These are phyloP conservation scores for Masticophis lateralis DNA, from an alignment of 2,797 vertebrate genomes.

Conservation along the genomic window DNA sequence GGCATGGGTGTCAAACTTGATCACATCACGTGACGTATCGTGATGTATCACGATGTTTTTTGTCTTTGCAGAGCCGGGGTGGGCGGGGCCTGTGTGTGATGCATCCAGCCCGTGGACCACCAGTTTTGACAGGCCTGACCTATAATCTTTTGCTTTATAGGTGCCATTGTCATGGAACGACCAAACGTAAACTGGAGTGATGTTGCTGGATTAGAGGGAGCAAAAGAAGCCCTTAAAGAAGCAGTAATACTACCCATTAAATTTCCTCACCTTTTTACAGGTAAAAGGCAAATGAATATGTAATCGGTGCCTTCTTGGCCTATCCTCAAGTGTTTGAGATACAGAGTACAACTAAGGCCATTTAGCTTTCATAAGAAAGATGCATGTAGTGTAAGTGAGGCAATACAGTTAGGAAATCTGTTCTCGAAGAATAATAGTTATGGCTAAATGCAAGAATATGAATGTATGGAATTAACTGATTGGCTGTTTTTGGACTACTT, in stretches of 20 bases:
- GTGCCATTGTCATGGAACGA: slow-evolving; percentile 96
- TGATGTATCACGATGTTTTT: too few relatives aligned
- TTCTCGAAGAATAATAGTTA: not conserved
- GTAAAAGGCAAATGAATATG: slow-evolving; percentile 64
- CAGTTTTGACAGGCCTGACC: not conserved
- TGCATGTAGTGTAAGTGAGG: not conserved
- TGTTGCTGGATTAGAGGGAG: slow-evolving; percentile 94
- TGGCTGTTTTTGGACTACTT: not conserved
- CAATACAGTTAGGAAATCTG: not conserved
- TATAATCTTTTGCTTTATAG: slow-evolving; percentile 65
- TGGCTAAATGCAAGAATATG: not conserved
- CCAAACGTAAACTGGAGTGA: slow-evolving; percentile 96
- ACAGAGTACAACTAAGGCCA: not conserved
- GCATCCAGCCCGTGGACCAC: too few relatives aligned
- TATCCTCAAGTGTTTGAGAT: not conserved
- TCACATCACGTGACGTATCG: too few relatives aligned
- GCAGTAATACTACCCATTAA: slow-evolving; percentile 98
- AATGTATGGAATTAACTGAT: not conserved
- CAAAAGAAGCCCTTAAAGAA: slow-evolving; percentile 98
- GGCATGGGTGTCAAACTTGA: too few relatives aligned
- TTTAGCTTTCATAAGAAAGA: not conserved
- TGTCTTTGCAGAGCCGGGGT: too few relatives aligned
- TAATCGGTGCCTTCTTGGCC: not conserved
- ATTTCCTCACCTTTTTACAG: slow-evolving; percentile 99
- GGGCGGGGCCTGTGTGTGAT: too few relatives aligned